Evolutionary conservation across 2,888 invertebrate species (phyloP), one percentile per base, ranked within the genome.

Genomic region (Torymus aiolomorphi): DNA sequence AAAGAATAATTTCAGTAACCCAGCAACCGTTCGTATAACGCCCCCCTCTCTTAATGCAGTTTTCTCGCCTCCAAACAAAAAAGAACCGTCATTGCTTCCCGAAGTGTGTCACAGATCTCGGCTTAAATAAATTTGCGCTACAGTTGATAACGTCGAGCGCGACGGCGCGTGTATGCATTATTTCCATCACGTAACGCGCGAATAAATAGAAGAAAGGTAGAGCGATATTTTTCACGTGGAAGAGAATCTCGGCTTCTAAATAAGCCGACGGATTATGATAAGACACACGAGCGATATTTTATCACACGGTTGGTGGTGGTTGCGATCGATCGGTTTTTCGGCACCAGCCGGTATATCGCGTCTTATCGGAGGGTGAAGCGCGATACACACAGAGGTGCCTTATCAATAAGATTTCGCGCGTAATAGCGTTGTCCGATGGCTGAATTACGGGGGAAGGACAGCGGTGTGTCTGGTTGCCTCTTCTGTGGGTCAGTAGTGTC

Each of bases 361-460:
- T 31, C 61, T 71, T 71, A 71, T 71, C 71, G 24, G 18, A 8
- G 1, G 10, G 70, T 42, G 11, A 49, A 57, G 16, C 18, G 14
- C 16, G 57, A 42, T 57, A 57, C 12, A 24, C 31, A 5, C 31
- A 31, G 31, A 31, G 31, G 31, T 31, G 51, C 61, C 12, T 61
- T 71, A 71, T 71, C 71, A 71, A 71, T 61, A 24, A 51, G 71
- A 61, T 61, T 71, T 51, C 24, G 51, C 61, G 59, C 24, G 14
- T 14, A 10, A 16, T 70, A 52, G 42, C 49, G 70, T 16, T 57
- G 57, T 42, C 57, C 57, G 57, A 31, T 31, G 31, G 31, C 31
- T 31, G 31, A 31, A 31, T 31, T 70, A 57, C 16, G 57, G 16
- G 18, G 16, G 56, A 70, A 18, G 57, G 42, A 57, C n/a, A 8